Evolutionary conservation across 2,888 invertebrate genomes (phyloP), one percentile per base, ranked within the genome.

Genomic region (Eristalis arbustorum): DNA sequence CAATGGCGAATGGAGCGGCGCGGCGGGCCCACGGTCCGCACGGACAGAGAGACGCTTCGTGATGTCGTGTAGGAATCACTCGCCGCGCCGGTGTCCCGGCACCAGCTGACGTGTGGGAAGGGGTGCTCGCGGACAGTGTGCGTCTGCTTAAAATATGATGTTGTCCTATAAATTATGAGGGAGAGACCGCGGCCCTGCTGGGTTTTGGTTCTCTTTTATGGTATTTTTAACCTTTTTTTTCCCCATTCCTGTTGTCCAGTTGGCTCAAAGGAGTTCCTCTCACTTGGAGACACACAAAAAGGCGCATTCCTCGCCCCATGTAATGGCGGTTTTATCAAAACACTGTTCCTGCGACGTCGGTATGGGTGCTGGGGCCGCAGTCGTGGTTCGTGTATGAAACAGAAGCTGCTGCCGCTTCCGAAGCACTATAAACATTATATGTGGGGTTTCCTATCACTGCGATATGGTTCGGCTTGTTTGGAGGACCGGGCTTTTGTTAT

Each of bases 351-450:
- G n/a, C 31, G 8, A 18, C 8, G n/a, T n/a, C 42, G 18, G 18
- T 18, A 8, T 18, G 18, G 49, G 18, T 18, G 49, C 18, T 8
- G n/a, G 18, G 8, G 8, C n/a, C 63, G 23, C 4, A 22, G 2
- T 49, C 49, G 49, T 49, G n/a, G 8, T 3, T 8, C 49, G 49
- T 49, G n/a, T 8, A 84, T 49, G 34, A 81, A 59, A 81, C 81
- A 82, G 84, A 81, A 85, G 84, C 84, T 78, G 25, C 31, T 71
- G 67, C 6, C 71, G 81, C 84, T 85, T 85, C 84, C 67, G 81
- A 76, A 80, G 76, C 63, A 62, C 63, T 64, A 77, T 76, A 85
- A 81, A 73, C 25, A 76, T 72, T 81, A 76, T 81, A 73, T 73
- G 37, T 64, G 59, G 37, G 49, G 37, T 68, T 75, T 67, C 59